Conservation (phyloP, 2,888 invertebrate genomes). For the Drosophila kuntzei region DNA sequence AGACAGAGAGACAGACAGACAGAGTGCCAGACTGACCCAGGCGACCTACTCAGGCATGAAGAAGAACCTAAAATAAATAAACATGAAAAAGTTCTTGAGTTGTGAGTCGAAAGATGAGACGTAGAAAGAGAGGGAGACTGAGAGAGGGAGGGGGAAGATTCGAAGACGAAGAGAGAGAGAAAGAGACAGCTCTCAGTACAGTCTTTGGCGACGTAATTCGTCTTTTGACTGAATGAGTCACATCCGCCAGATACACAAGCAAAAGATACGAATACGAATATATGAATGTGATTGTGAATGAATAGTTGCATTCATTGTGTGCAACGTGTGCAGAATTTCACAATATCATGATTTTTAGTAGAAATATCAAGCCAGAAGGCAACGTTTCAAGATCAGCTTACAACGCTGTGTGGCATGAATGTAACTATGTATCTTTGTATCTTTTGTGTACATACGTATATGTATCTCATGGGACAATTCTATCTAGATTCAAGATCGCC, state of each 20-base stretch:
- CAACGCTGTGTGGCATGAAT: conserved; percentile 19
- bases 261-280: conserved; percentile 12
- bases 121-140: not conserved
- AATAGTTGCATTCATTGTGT: conserved; percentile 54
- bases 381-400: conserved; percentile 47
- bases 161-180: not conserved
- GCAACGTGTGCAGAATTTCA: conserved; percentile 73
- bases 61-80: conserved; percentile 57
- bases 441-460: not conserved
- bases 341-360: conserved; percentile 56
- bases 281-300: conserved; percentile 33
- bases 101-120: conserved; percentile 12
- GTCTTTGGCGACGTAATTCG: conserved; percentile 43
- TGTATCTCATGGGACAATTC: conserved; percentile 40
- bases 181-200: conserved; percentile 5
- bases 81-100: conserved; percentile 36
- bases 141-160: no score
- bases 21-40: conserved; percentile 14
- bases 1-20: not conserved
- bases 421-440: not conserved
- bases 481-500: conserved; percentile 41
- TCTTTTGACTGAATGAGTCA: conserved; percentile 66
- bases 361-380: conserved; percentile 14
- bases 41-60: conserved; percentile 72
- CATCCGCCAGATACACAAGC: conserved; percentile 61